Base-by-base conservation (phyloP, 1,140 invertebrate species). In the Chrysopa pallens region DNA sequence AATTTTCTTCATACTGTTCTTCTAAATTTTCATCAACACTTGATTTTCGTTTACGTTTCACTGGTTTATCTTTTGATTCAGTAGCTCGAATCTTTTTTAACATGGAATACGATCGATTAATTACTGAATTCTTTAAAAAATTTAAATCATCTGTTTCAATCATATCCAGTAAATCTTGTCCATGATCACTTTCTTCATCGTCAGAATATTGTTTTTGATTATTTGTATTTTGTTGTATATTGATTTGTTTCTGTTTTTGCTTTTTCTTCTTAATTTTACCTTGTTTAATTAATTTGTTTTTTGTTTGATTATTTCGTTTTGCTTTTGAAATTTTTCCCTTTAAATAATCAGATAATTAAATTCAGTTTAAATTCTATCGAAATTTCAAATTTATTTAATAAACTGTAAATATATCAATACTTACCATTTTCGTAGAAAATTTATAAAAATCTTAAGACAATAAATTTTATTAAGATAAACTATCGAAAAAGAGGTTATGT, bases 301-400 rank as follows among this genome's bases (percentile, higher is more conserved):
- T 68, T 6, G 66, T 75, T 42, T 74, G 73, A 55, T 77, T 77
- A 40, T 66, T 74, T 39, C 67, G 66, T 52, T 78, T 78, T 11
- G 68, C 52, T 57, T 70, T 72, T 49, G 69, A 74, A 14, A 75
- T 66, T 53, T 73, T 73, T 6, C 2, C 17, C 17, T 23, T 23
- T 23, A 23, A n/a, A n/a, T n/a, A n/a, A 23, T 5, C 2, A 23
- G 17, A 23, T 23, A 23, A n/a, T n/a, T n/a, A n/a, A n/a, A n/a
- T n/a, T n/a, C n/a, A n/a, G n/a, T n/a, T n/a, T n/a, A n/a, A n/a
- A n/a, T n/a, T n/a, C n/a, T n/a, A n/a, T n/a, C n/a, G n/a, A n/a
- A n/a, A n/a, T n/a, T n/a, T n/a, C n/a, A n/a, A n/a, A n/a, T n/a
- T n/a, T n/a, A n/a, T n/a, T n/a, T 23, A 23, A 23, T 23, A 23